These are phyloP conservation scores for Tricholaema leucomelas DNA, from an alignment of 2,113 vertebrate species.

Conservation along the genomic window DNA sequence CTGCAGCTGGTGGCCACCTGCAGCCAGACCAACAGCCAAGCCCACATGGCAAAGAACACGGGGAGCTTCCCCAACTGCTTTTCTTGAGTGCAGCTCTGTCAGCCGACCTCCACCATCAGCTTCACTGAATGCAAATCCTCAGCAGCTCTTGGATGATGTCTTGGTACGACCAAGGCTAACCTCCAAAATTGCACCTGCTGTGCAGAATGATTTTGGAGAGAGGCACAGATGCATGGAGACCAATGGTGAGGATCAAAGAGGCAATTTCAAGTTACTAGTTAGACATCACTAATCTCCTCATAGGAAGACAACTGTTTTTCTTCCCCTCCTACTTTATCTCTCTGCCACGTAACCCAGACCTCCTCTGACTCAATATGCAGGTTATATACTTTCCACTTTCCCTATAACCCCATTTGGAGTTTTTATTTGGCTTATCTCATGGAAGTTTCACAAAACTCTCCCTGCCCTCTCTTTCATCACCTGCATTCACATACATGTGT, in stretches of 20 bases:
- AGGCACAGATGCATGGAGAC: rapidly evolving
- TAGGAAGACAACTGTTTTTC: rapidly evolving
- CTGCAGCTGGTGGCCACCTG: background rate
- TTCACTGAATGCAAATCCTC: background rate
- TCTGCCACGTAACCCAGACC: background rate
- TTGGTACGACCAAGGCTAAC: background rate
- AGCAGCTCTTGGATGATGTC: background rate
- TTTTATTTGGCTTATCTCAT: background rate
- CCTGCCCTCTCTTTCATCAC: background rate
- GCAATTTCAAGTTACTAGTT: background rate
- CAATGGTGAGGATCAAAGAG: background rate
- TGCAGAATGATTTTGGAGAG: background rate
- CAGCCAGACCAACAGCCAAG: background rate
- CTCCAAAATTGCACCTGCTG: background rate
- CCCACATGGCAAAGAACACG: rapidly evolving
- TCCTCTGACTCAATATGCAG: background rate
- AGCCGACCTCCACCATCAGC: rapidly evolving
- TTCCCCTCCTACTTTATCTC: background rate
- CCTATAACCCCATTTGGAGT: background rate
- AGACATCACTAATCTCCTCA: background rate
- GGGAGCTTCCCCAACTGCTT: background rate
- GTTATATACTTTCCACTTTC: background rate
- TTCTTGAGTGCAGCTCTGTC: rapidly evolving
- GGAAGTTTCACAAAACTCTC: background rate
- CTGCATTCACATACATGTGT: background rate